These are phyloP conservation scores for Montipora cactus DNA, from an alignment of 64 coral and sea anemone species.

Conservation along the genomic window DNA sequence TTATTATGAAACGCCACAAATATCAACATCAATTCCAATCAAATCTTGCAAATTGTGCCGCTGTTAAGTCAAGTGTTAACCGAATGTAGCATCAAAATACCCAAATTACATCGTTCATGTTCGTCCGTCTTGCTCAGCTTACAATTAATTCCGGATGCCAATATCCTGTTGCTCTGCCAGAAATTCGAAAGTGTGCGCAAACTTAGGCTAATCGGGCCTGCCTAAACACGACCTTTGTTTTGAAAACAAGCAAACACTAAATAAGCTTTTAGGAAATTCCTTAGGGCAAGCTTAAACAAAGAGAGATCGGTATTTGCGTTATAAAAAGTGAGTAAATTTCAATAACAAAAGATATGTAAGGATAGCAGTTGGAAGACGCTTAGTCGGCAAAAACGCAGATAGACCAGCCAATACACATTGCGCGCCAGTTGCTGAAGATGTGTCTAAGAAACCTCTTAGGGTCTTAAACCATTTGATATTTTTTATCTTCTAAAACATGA, in stretches of 20 bases:
- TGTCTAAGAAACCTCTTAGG: neutral
- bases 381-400: slow-evolving; percentile 33
- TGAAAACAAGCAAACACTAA: slow-evolving; percentile 39
- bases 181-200: slow-evolving; percentile 17
- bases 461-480: neutral
- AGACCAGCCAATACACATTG: neutral
- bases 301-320: neutral
- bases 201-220: slow-evolving; percentile 11
- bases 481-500: neutral
- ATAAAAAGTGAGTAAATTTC: slow-evolving; percentile 7
- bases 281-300: neutral
- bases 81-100: neutral
- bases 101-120: too few relatives aligned
- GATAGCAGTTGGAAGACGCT: neutral
- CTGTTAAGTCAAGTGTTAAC: neutral
- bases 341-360: slow-evolving; percentile 25
- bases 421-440: too few relatives aligned
- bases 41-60: neutral
- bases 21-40: neutral
- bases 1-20: neutral
- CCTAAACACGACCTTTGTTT: slow-evolving; percentile 30
- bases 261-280: slow-evolving; percentile 51
- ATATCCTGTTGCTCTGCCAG: slow-evolving; percentile 27
- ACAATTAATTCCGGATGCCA: neutral
- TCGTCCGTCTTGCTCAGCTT: neutral